Conservation (phyloP, 2,113 vertebrate genomes). For the Stomatorhinus ivindoensis region DNA sequence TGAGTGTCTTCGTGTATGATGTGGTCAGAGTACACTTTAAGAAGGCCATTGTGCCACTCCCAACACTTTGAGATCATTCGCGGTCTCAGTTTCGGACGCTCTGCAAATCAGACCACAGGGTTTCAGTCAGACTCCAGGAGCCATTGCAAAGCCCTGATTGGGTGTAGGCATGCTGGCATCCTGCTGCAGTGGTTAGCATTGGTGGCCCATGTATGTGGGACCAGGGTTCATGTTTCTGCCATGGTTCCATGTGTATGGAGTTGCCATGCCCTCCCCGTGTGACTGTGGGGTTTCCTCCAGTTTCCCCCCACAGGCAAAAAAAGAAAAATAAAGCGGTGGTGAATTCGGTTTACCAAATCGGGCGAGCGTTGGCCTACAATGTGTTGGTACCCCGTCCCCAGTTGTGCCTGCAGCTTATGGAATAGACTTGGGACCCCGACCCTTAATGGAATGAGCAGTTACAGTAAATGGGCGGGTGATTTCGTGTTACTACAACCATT, state of each 20-base stretch:
- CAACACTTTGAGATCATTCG: neutral
- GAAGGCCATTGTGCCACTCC: no score
- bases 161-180: no score
- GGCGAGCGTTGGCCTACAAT: neutral
- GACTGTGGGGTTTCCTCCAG: neutral
- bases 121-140: neutral
- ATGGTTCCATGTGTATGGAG: neutral
- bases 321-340: no score
- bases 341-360: neutral
- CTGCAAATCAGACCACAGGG: neutral
- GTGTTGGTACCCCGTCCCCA: neutral
- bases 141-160: no score
- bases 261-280: neutral
- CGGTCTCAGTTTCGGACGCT: neutral
- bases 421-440: neutral
- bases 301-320: neutral
- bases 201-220: neutral
- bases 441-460: neutral
- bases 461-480: neutral
- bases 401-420: neutral
- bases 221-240: neutral
- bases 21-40: no score
- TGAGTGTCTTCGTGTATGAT: no score
- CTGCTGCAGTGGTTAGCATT: neutral
- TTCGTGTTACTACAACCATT: neutral